These are phyloP conservation scores for Gambusia yucatana DNA, from an alignment of 2,797 vertebrate species.

Conservation along the genomic window DNA sequence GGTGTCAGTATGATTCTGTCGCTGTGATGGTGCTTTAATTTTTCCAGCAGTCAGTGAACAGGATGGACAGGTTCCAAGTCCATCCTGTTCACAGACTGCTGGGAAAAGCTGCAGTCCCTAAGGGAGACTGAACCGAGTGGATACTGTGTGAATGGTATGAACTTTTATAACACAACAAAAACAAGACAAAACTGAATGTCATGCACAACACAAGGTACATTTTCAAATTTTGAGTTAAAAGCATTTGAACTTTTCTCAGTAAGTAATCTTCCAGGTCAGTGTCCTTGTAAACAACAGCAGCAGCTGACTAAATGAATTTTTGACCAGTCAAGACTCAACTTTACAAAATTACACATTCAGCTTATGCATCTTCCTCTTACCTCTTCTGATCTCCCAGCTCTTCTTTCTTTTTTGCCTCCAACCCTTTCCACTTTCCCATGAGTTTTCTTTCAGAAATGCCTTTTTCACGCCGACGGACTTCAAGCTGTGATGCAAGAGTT, in stretches of 20 bases:
- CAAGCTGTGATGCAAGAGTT: constrained; percentile 65
- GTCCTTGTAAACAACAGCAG: constrained; percentile 18
- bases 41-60: not conserved
- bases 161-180: not conserved
- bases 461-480: constrained; percentile 49
- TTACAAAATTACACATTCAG: constrained; percentile 34
- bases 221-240: constrained; percentile 5
- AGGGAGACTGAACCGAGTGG: not conserved
- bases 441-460: constrained; percentile 41
- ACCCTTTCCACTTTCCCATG: constrained; percentile 24
- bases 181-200: not conserved
- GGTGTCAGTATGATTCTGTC: not conserved
- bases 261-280: constrained; percentile 3
- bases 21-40: not conserved
- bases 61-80: not conserved
- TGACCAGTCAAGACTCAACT: constrained; percentile 27
- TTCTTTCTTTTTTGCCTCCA: constrained; percentile 23
- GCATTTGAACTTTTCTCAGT: constrained; percentile 16
- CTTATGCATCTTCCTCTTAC: constrained; percentile 42
- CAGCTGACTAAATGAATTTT: constrained; percentile 39
- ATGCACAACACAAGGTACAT: not conserved
- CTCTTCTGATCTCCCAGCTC: constrained; percentile 41
- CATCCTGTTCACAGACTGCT: not conserved
- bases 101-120: not conserved
- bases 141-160: not conserved